Evolutionary conservation across 1,140 invertebrate species (phyloP), one percentile per base, ranked within the genome.

Genomic region (Pseudachorutes palmiensis): DNA sequence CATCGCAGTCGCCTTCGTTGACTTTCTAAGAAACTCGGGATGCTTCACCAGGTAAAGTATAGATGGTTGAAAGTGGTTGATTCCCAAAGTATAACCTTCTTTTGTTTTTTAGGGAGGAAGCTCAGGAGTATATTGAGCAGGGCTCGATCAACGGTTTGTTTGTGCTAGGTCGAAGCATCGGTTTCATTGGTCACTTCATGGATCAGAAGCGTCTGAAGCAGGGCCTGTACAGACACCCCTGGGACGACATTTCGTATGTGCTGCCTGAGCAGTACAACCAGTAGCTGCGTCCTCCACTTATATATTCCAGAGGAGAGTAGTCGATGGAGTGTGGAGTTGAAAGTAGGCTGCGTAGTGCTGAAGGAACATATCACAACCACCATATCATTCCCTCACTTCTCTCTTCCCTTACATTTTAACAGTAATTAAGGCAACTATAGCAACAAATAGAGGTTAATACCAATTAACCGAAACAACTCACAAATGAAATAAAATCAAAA

Each of bases 181-280:
- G 97, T 68, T 98, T 99, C 76, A 97, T 99, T 78, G 97, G 89
- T 88, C 97, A 99, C 79, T 98, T 90, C 76, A 87, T 99, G 82
- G 97, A 99, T 81, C 97, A 99, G 81, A 97, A 95, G 80, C 83
- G 97, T 71, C 83, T 99, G 79, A 98, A 98, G 78, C 97, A 99
- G 83, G 97, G 96, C 16, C 83, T 99, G 5, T 99, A 99, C 80
- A 87, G 97, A 74, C 97, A 99, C 81, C 97, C 97, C 19, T 99
- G 97, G 97, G 97, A 99, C 79, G 97, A 99, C 78, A 99, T 99
- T 80, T 95, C 92, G 2, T 99, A 99, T 78, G 92, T 99, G 75
- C 84, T 98, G 75, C 91, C 91, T 1, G 92, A 94, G 74, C 85
- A 86, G 75, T 86, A 86, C 72, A 77, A 80, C 62, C 78, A 77